Evolutionary conservation across 2,113 vertebrate genomes (phyloP).

Genomic region (Tychaedon coryphoeus): DNA sequence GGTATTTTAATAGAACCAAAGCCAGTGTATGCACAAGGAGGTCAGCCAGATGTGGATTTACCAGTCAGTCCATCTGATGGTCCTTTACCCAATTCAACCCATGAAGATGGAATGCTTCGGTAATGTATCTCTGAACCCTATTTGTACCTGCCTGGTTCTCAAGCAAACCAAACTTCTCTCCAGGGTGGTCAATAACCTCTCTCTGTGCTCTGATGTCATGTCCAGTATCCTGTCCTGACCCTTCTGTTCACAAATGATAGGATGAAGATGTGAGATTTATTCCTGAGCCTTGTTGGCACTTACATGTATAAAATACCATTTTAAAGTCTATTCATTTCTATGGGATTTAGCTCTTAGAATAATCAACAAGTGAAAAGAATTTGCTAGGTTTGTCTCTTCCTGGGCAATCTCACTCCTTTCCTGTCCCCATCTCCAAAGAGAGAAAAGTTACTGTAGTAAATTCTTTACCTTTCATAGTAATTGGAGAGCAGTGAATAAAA

Average conservation of each 20-base stretch:
- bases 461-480: not conserved
- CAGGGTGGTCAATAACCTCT: not conserved
- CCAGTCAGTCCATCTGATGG: slow-evolving; percentile 96
- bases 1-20: slow-evolving; percentile 85
- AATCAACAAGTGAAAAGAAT: not conserved
- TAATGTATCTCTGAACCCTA: slow-evolving; percentile 51
- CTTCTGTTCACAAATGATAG: not conserved
- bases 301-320: not conserved
- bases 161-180: not conserved
- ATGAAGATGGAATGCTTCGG: slow-evolving; percentile 95
- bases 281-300: not conserved
- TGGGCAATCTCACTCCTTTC: not conserved
- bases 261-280: not conserved
- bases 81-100: slow-evolving; percentile 87
- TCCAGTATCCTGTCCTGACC: not conserved
- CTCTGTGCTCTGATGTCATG: not conserved
- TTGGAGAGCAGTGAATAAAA: not conserved
- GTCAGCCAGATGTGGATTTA: slow-evolving; percentile 97
- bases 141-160: not conserved
- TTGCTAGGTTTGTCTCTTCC: not conserved
- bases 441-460: not conserved
- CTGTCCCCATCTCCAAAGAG: not conserved
- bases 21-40: slow-evolving; percentile 96
- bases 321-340: not conserved
- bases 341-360: not conserved